Evolutionary conservation across 2,113 vertebrate species (phyloP).

Genomic region (Phyllostomus hastatus): DNA sequence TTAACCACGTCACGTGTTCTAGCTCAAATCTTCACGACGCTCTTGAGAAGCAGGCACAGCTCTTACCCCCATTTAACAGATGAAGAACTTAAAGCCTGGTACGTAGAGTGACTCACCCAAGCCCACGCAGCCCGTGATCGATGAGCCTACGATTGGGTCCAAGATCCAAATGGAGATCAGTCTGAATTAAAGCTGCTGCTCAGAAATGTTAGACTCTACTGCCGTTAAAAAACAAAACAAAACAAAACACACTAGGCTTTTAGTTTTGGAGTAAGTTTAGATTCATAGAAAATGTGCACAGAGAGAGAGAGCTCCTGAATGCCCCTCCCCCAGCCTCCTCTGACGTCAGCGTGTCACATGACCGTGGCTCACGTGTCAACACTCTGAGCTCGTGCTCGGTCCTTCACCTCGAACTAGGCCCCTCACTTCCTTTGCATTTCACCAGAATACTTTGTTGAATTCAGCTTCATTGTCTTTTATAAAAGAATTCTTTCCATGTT

Average conservation of each 20-base stretch:
- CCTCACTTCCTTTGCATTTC: rapidly evolving
- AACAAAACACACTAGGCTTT: neutral
- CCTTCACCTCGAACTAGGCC: rapidly evolving
- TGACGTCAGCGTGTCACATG: rapidly evolving
- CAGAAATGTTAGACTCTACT: neutral
- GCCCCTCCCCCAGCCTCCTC: too few species aligned
- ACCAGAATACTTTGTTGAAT: neutral
- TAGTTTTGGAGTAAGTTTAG: neutral
- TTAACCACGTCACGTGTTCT: neutral
- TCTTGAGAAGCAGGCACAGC: neutral
- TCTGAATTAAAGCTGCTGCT: neutral
- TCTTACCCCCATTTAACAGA: neutral
- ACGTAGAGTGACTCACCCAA: neutral
- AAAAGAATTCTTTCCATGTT: neutral
- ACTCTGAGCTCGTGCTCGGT: rapidly evolving
- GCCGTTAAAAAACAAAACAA: too few species aligned
- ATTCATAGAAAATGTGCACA: neutral
- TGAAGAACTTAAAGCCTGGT: neutral
- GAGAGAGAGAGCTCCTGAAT: too few species aligned
- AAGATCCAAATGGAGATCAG: neutral
- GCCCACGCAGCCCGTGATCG: rapidly evolving
- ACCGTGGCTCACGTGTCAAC: rapidly evolving
- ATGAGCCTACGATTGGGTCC: neutral
- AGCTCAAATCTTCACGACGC: neutral
- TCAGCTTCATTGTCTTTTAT: neutral